Evolutionary conservation across 2,113 vertebrate species (phyloP).

Genomic region (Origma solitaria): DNA sequence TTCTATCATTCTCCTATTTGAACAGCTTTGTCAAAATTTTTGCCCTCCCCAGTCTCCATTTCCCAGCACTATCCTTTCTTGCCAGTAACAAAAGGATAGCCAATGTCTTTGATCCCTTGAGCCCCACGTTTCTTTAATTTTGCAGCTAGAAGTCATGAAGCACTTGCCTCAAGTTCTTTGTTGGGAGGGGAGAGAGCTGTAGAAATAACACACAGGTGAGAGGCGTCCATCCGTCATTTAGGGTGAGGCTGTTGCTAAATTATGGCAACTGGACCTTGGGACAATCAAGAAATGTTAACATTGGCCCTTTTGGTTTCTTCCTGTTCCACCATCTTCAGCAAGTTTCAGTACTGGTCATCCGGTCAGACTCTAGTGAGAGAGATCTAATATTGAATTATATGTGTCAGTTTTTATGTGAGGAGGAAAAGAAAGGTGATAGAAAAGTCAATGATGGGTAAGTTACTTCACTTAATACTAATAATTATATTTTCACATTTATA

Average conservation of each 20-base stretch:
- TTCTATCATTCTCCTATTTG: background rate
- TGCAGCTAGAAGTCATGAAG: background rate
- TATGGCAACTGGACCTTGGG: rapidly evolving
- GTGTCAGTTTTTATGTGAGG: background rate
- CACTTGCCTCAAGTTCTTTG: background rate
- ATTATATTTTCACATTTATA: background rate
- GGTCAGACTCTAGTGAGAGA: background rate
- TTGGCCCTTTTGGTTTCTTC: background rate
- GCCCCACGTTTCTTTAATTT: background rate
- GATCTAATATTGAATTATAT: background rate
- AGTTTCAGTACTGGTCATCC: background rate
- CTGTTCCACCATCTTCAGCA: background rate
- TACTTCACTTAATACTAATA: background rate
- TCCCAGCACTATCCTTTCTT: background rate
- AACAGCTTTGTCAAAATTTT: background rate
- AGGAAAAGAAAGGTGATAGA: background rate
- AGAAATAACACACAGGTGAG: background rate
- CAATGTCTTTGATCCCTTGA: background rate
- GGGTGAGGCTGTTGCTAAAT: background rate
- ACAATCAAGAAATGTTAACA: background rate
- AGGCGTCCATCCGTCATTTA: background rate
- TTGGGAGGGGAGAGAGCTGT: background rate
- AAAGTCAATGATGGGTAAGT: background rate
- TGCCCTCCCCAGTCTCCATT: background rate
- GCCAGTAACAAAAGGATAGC: background rate